A percentile compares a stretch with the other conserved stretches of the same genome.
Conservation (phyloP, 1,140 invertebrate genomes). For the Vollenhovia emeryi region DNA sequence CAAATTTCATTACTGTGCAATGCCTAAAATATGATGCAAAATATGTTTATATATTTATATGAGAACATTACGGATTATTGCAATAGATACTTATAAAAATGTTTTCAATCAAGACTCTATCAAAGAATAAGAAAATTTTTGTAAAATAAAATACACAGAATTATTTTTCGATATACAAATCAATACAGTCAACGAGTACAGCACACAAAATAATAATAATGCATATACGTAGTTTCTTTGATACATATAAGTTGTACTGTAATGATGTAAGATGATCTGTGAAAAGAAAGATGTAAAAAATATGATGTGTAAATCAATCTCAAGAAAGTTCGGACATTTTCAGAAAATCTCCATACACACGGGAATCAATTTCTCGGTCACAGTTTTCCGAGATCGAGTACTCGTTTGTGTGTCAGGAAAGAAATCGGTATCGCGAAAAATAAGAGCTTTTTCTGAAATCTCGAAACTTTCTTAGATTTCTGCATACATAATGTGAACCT, state of each 20-base stretch:
- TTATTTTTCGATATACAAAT: conserved; percentile 8
- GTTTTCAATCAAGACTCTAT: neutral
- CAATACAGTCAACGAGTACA: conserved; percentile 13
- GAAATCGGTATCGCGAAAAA: neutral
- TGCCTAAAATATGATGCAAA: conserved; percentile 8
- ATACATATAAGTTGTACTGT: neutral
- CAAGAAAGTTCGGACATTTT: conserved; percentile 25
- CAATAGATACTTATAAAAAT: conserved; percentile 12
- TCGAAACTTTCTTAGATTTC: conserved; percentile 22
- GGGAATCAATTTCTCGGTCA: neutral
- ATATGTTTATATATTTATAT: neutral
- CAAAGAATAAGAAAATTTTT: neutral
- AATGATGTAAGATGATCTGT: conserved; percentile 17
- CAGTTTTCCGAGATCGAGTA: neutral
- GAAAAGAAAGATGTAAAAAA: conserved; percentile 27
- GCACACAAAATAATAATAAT: neutral
- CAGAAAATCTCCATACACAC: neutral
- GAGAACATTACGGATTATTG: neutral
- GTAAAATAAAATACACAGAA: conserved; percentile 10
- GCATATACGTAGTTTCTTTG: neutral
- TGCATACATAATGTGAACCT: neutral
- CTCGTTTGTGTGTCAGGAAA: neutral
- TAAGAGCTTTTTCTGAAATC: neutral
- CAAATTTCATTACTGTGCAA: neutral
- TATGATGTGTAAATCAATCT: neutral